Evolutionary conservation across 2,888 invertebrate species (phyloP).

Genomic region (Teinopalpus imperialis): DNA sequence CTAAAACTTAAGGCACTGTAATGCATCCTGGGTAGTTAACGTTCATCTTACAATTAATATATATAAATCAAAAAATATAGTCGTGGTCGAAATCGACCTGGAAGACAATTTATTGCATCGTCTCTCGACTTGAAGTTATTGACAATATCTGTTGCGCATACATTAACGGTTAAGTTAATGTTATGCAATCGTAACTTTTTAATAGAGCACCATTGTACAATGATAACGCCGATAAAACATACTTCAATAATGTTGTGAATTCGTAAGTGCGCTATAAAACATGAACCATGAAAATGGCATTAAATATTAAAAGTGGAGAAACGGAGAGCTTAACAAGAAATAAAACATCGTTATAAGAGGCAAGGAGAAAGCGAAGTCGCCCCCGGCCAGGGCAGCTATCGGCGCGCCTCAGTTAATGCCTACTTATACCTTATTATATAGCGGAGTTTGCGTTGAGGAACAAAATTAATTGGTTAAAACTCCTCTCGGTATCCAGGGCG

Average conservation of each 20-base stretch:
- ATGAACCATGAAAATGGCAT: conserved; percentile 79
- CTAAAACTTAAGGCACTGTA: too few species aligned
- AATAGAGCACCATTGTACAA: conserved; percentile 41
- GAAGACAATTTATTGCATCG: too few species aligned
- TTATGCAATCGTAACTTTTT: conserved; percentile 38
- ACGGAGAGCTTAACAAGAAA: conserved; percentile 82
- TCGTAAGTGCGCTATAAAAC: conserved; percentile 79
- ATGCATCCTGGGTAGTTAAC: too few species aligned
- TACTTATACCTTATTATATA: conserved; percentile 83
- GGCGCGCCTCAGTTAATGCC: conserved; percentile 80
- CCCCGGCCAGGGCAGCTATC: conserved; percentile 76
- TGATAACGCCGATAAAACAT: conserved; percentile 57
- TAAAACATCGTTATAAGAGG: conserved; percentile 80
- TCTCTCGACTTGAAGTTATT: too few species aligned
- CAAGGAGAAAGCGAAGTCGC: conserved; percentile 66
- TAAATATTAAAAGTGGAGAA: conserved; percentile 82
- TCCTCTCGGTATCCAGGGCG: conserved; percentile 83
- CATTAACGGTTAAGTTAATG: conserved; percentile 25
- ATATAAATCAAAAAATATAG: too few species aligned
- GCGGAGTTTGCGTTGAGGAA: conserved; percentile 83
- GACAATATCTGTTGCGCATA: background rate
- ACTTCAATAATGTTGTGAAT: conserved; percentile 72
- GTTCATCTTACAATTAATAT: too few species aligned
- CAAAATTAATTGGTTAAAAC: conserved; percentile 84
- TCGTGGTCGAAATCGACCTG: too few species aligned